Conservation (phyloP, 1,140 invertebrate genomes). For the Plutomurus gul region DNA sequence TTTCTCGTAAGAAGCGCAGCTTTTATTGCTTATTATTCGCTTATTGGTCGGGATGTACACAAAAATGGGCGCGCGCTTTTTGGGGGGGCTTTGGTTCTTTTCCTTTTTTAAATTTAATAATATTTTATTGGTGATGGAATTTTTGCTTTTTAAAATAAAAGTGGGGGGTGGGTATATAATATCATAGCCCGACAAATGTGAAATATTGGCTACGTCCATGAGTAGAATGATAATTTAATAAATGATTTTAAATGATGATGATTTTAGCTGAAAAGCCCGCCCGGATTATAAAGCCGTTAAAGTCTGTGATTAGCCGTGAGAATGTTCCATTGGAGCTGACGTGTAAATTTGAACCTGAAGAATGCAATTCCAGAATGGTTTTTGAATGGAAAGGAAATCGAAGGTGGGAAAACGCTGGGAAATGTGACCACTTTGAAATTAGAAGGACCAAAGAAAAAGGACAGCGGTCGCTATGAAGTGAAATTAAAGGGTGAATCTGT, state of each 20-base stretch:
- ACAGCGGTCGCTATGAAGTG: constrained; percentile 2
- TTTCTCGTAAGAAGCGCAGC: background rate
- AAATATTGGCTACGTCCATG: no score
- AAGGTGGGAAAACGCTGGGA: constrained; percentile 44
- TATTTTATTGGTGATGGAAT: background rate
- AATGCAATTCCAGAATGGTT: constrained; percentile 82
- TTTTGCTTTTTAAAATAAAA: background rate
- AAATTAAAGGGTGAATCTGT: constrained; percentile 58
- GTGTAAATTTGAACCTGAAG: constrained; percentile 62
- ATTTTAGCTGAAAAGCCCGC: no score
- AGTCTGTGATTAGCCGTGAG: background rate
- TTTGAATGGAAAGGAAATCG: constrained; percentile 80
- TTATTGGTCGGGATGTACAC: no score
- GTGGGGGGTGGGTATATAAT: background rate
- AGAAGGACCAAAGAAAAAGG: background rate
- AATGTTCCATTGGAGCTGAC: background rate
- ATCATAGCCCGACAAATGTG: background rate
- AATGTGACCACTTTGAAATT: background rate
- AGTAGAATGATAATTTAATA: no score
- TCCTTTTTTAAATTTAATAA: background rate
- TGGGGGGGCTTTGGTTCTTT: background rate
- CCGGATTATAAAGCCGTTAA: constrained; percentile 68
- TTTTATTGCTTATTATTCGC: background rate
- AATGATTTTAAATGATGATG: no score
- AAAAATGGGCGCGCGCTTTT: no score